Evolutionary conservation across 1,140 invertebrate genomes (phyloP), one percentile per base, ranked within the genome.

Genomic region (Aphis gossypii): DNA sequence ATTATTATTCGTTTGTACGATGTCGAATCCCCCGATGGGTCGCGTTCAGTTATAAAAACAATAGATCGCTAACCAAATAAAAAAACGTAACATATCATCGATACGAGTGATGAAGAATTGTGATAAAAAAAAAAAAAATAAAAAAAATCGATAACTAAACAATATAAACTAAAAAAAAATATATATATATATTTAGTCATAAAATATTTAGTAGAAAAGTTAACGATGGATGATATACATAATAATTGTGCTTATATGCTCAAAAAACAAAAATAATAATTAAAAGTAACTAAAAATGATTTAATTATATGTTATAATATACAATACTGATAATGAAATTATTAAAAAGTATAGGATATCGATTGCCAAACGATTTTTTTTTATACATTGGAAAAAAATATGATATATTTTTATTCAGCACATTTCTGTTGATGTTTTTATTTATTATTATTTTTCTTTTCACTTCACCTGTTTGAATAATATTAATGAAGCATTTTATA

Each of bases 71-170:
- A 90, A 60, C 21, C 35, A 93, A 86, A 41, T 86, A 56, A 93
- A 92, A 54, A 93, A 93, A 93, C 92, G 44, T 93, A 93, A 93
- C 92, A 93, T 93, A 93, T 93, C 92, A 93, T 93, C 92, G 92
- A 93, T 38, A 93, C 92, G 25, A 93, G 92, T 93, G 92, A 93
- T 93, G 92, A 93, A 93, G 92, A 93, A 93, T 93, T 93, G 92
- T 93, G 92, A 93, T 93, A 93, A 76, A 76, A 76, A 68, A 68
- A 68, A 76, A 76, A 18, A 76, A 18, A 68, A 68, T 76, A 76
- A 60, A 11, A 11, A 60, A 93, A 92, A 92, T 92, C 91, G 91
- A 92, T 92, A 82, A 51, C 51, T 82, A 41, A 84, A 82, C 68
- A 3, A 92, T 60, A 51, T 41, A 93, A 76, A 76, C n/a, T 14